Percentiles rank a stretch among this genome's conserved stretches.
Evolutionary conservation across 2,888 invertebrate genomes (phyloP).

Genomic region (Conus canariensis): DNA sequence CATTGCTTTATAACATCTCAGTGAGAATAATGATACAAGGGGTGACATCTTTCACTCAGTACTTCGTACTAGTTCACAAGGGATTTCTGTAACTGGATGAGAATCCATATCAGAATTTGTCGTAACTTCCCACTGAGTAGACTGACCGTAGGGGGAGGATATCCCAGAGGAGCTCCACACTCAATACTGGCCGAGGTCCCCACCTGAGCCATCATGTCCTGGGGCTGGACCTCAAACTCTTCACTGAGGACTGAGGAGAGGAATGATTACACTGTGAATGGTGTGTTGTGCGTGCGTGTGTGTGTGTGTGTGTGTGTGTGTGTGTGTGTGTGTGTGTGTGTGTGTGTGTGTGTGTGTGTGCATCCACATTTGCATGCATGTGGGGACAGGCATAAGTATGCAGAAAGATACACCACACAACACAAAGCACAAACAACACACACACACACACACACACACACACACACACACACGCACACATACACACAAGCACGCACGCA

Average conservation of each 20-base stretch:
- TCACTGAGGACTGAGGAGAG: conserved; percentile 34
- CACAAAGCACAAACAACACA: neutral
- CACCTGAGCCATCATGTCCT: conserved; percentile 26
- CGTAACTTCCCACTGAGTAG: neutral
- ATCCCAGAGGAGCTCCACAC: conserved; percentile 49
- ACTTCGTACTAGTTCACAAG: too few species aligned
- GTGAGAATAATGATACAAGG: too few species aligned
- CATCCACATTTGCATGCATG: neutral
- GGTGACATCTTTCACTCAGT: too few species aligned
- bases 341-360: too few species aligned
- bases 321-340: too few species aligned
- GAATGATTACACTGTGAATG: neutral
- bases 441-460: neutral
- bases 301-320: too few species aligned
- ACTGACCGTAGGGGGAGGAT: conserved; percentile 47
- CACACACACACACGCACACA: neutral
- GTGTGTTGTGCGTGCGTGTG: too few species aligned
- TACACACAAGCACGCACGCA: neutral
- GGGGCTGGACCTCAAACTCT: conserved; percentile 39
- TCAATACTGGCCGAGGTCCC: conserved; percentile 36
- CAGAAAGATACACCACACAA: conserved; percentile 27
- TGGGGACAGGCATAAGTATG: neutral
- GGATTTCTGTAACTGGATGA: too few species aligned
- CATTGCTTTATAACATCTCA: too few species aligned
- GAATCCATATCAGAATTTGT: too few species aligned